Evolutionary conservation across 2,113 vertebrate species (phyloP).

Genomic region (Tylochromis polylepis): DNA sequence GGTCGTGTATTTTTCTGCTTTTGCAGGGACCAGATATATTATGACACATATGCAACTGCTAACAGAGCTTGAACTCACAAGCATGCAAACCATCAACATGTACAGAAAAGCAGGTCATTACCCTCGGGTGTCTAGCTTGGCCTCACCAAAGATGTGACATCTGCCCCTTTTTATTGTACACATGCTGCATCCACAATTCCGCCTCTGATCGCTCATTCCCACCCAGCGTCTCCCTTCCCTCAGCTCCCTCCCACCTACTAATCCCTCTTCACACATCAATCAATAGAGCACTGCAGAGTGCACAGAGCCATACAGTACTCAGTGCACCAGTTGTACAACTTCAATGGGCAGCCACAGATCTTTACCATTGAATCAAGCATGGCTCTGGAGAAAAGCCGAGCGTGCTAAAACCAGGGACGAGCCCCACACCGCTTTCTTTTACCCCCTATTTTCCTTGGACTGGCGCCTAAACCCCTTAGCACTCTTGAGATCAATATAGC

Average conservation of each 20-base stretch:
- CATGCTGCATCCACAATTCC: slow-evolving; percentile 41
- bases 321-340: slow-evolving; percentile 61
- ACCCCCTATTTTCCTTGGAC: slow-evolving; percentile 57
- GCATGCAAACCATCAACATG: not conserved
- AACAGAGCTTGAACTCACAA: not conserved
- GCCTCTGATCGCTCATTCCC: slow-evolving; percentile 13
- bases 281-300: slow-evolving; percentile 68
- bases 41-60: not conserved
- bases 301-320: slow-evolving; percentile 53
- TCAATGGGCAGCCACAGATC: slow-evolving; percentile 61
- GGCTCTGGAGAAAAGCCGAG: slow-evolving; percentile 33
- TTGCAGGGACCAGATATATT: not conserved
- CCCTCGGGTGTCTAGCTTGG: slow-evolving; percentile 1
- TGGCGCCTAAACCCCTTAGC: slow-evolving; percentile 62
- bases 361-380: slow-evolving; percentile 57
- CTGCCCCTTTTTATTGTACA: slow-evolving; percentile 34
- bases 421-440: slow-evolving; percentile 44
- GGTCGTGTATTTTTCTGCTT: not conserved
- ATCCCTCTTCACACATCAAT: slow-evolving; percentile 71
- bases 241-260: slow-evolving; percentile 47
- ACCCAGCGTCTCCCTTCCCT: not conserved
- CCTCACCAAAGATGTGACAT: slow-evolving; percentile 40
- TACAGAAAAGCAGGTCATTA: slow-evolving; percentile 6
- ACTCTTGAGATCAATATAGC: slow-evolving; percentile 68
- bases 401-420: slow-evolving; percentile 39